Conservation (phyloP, 2,888 invertebrate genomes). For the Globia sparganii region DNA sequence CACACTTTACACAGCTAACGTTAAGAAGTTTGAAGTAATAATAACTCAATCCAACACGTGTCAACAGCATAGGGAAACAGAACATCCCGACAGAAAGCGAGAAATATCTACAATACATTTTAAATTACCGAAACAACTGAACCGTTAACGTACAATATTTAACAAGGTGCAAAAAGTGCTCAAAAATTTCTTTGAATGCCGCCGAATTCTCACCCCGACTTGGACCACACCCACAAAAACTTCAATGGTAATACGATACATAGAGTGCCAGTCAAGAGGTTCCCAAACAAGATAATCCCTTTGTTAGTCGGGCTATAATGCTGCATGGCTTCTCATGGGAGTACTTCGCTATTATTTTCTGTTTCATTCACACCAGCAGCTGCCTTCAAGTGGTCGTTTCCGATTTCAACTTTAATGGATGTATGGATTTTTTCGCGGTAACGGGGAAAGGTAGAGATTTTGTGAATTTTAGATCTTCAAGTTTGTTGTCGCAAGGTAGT, state of each 20-base stretch:
- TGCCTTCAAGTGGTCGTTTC: constrained; percentile 84
- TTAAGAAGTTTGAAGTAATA: constrained; percentile 7
- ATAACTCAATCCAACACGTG: constrained; percentile 23
- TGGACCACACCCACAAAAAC: constrained; percentile 87
- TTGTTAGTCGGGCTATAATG: constrained; percentile 87
- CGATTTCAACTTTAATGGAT: constrained; percentile 86
- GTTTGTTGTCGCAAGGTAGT: constrained; percentile 34
- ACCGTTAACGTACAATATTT: constrained; percentile 69
- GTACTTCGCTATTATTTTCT: constrained; percentile 84
- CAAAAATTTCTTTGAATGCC: constrained; percentile 73
- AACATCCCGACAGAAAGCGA: constrained; percentile 5
- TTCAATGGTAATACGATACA: constrained; percentile 86
- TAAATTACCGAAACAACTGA: constrained; percentile 70
- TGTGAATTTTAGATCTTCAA: constrained; percentile 49
- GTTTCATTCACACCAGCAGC: constrained; percentile 85
- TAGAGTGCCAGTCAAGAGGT: constrained; percentile 88
- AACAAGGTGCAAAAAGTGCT: constrained; percentile 77
- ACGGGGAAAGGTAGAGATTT: constrained; percentile 70
- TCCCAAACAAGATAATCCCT: constrained; percentile 90
- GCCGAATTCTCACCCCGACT: constrained; percentile 82
- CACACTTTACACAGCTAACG: not conserved
- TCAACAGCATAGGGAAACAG: not conserved
- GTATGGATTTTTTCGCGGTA: constrained; percentile 79
- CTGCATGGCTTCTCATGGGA: constrained; percentile 79
- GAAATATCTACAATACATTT: constrained; percentile 66